These are phyloP conservation scores for Saguinus midas DNA, from an alignment of 2,113 vertebrate genomes.

Conservation along the genomic window DNA sequence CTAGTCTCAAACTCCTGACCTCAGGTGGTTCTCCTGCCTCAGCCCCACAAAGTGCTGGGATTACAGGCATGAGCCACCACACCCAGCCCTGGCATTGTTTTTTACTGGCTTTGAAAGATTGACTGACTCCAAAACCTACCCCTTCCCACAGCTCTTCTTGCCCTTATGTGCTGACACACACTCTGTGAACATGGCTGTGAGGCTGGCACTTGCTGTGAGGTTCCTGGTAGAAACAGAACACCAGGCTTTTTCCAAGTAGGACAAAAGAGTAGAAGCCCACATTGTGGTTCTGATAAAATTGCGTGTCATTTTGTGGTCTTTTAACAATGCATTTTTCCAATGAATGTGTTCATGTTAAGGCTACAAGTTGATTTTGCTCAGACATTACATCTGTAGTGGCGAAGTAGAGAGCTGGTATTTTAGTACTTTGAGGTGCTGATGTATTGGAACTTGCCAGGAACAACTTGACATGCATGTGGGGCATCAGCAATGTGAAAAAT, in stretches of 20 bases:
- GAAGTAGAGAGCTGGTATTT: neutral
- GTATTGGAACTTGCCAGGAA: neutral
- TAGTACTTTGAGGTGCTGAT: neutral
- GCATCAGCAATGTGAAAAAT: neutral
- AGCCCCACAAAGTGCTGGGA: too few species aligned
- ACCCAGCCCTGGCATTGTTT: neutral
- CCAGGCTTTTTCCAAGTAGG: too few species aligned
- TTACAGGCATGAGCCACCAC: too few species aligned
- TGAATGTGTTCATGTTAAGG: neutral
- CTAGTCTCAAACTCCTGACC: too few species aligned
- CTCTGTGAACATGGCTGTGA: too few species aligned
- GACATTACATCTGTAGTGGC: too few species aligned
- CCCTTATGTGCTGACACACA: rapidly evolving
- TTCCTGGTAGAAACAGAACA: rapidly evolving
- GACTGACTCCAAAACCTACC: neutral
- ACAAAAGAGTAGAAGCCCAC: neutral
- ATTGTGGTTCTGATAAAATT: too few species aligned
- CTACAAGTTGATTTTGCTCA: neutral
- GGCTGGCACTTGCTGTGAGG: rapidly evolving
- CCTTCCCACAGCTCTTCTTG: rapidly evolving
- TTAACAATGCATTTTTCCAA: neutral
- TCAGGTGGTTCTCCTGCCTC: too few species aligned
- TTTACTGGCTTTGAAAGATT: neutral
- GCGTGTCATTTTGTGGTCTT: neutral
- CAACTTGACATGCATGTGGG: neutral